Percentiles rank a stretch among this genome's conserved stretches.
phyloP scores from a whole-genome alignment of 2,113 vertebrate genomes.

The Xyrauchen texanus region DNA sequence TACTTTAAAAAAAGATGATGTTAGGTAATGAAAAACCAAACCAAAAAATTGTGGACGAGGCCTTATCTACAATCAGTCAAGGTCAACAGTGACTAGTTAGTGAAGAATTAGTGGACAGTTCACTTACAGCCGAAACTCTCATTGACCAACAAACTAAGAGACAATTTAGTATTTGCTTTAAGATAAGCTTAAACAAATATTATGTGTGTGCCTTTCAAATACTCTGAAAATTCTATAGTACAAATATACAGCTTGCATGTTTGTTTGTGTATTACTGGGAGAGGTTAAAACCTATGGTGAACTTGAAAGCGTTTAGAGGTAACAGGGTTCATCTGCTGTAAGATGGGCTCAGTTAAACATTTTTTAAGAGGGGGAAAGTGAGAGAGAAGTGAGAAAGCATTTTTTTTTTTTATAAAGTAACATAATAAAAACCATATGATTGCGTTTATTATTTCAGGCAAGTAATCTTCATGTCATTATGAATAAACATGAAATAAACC shows the following conservation, averaged over 20 bases:
- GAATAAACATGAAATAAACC: background rate
- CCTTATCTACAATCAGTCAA: conserved; percentile 8
- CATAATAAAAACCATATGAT: background rate
- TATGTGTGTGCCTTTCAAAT: conserved; percentile 17
- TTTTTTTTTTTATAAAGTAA: too few relatives aligned
- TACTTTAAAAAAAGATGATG: too few relatives aligned
- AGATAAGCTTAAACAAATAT: conserved; percentile 35
- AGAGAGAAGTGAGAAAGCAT: background rate
- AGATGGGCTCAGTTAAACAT: conserved; percentile 49
- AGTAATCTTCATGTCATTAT: too few relatives aligned
- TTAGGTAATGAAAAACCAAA: too few relatives aligned
- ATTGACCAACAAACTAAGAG: conserved; percentile 1
- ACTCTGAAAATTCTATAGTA: background rate
- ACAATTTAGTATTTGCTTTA: conserved; percentile 15
- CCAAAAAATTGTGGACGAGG: too few relatives aligned
- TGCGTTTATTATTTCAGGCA: too few relatives aligned
- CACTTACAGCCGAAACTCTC: conserved; percentile 2
- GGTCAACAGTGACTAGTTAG: conserved; percentile 25
- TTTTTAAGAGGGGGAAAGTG: conserved; percentile 11
- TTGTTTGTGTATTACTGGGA: conserved; percentile 19
- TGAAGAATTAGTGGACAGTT: conserved; percentile 19
- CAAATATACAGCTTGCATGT: conserved; percentile 13
- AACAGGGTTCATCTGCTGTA: conserved; percentile 46
- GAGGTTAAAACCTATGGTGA: conserved; percentile 49
- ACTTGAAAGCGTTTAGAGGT: conserved; percentile 61